Percentiles rank a stretch among this genome's conserved stretches.
These are phyloP conservation scores for Leuciscus idus DNA, from an alignment of 2,113 vertebrate genomes.

Conservation along the genomic window DNA sequence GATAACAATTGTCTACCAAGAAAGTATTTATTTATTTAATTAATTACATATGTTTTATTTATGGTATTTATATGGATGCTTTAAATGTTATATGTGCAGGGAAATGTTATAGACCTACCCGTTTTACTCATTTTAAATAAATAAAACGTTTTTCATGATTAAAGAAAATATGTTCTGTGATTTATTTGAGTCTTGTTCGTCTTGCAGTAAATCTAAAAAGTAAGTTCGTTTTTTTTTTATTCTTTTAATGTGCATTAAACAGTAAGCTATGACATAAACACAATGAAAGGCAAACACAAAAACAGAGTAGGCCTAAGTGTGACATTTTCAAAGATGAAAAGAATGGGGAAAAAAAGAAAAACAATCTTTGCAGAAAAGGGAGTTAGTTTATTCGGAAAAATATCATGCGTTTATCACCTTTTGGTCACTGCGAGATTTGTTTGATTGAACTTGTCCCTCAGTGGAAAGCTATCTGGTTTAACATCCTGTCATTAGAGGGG, in stretches of 20 bases:
- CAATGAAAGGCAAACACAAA: too few relatives aligned
- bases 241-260: too few relatives aligned
- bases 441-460: neutral
- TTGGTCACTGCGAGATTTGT: neutral
- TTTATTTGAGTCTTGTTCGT: neutral
- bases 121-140: conserved; percentile 49
- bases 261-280: too few relatives aligned
- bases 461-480: neutral
- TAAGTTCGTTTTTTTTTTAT: too few relatives aligned
- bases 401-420: neutral
- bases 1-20: conserved; percentile 56
- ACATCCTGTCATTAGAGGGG: conserved; percentile 6
- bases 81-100: conserved; percentile 60
- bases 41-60: conserved; percentile 82
- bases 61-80: conserved; percentile 86
- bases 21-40: conserved; percentile 98
- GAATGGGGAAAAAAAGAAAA: too few relatives aligned
- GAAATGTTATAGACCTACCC: conserved; percentile 45
- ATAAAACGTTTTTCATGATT: conserved; percentile 19
- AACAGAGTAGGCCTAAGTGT: too few relatives aligned
- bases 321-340: too few relatives aligned
- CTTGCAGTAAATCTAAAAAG: neutral
- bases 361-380: too few relatives aligned
- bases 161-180: neutral
- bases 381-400: neutral